Base-by-base conservation (phyloP, 2,797 vertebrate genomes). In the Paratrypauchen microcephalus region DNA sequence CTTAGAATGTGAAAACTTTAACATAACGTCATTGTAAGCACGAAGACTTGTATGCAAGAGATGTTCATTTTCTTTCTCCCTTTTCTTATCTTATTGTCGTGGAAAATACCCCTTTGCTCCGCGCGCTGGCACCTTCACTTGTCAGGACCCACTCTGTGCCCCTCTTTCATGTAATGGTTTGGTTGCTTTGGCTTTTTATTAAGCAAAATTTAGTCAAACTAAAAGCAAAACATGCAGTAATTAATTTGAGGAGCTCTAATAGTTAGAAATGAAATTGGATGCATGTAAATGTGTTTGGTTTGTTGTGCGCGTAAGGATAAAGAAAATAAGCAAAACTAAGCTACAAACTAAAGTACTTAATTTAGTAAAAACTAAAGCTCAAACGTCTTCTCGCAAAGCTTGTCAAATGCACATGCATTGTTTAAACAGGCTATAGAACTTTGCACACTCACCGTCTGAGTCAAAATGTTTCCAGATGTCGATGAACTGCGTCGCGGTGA, bases 401-500 rank as follows among this genome's bases (percentile, higher is more conserved):
- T 36, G 21, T 39, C 13, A 45, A n/a, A 55, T 18, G 1, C 28
- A 6, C 13, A 24, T 39, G 32, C 15, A 3, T 26, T 47, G 4
- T 48, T n/a, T 70, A 9, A 66, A 39, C 60, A 13, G 39, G 11
- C 12, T 4, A 2, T 16, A 48, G 21, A 36, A 39, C 52, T 21
- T 55, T 2, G 47, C 47, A 50, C 70, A 95, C 96, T 96, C 86
- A 98, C 97, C 96, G 85, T 97, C 96, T 63, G 93, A 84, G 61
- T 98, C 97, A 73, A 95, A 98, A 76, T 96, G 96, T 68, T 96
- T 95, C 97, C 96, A 98, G 87, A 97, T 96, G 83, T 96, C 96
- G 89, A 97, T 92, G 92, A 98, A 98, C 91, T 98, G 97, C 71
- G 93, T 89, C 0, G 96, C 96, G 47, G 96, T 97, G 84, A 98